Evolutionary conservation across 2,888 invertebrate genomes (phyloP), one percentile per base, ranked within the genome.

Genomic region (Drosophila neonasuta): DNA sequence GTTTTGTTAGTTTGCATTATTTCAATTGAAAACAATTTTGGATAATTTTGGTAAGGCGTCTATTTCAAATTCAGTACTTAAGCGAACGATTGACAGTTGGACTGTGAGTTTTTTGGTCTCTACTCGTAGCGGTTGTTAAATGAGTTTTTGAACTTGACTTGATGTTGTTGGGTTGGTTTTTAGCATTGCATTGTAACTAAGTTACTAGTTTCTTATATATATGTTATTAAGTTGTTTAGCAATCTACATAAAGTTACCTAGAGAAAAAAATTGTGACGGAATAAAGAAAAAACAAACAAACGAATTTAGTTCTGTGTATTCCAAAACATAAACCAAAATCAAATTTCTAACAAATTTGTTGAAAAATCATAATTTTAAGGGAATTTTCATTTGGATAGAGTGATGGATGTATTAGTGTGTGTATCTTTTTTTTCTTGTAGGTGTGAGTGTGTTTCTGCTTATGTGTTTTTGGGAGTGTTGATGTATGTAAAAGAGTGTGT

Each of bases 161-260:
- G 32, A 59, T 62, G 46, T 58, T 60, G 65, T 61, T 62, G 62
- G 58, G 61, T 69, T 74, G 74, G 59, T 73, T 62, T 66, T 57
- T 73, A 68, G 71, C 71, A 71, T 84, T 83, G 74, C 69, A 61
- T 77, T 52, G 83, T 71, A 76, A 81, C 83, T 84, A 86, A 74
- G 83, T 85, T 78, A 80, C 83, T 79, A 72, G 68, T 51, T 67
- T 67, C 69, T 79, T 81, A 77, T 72, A 70, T 60, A 55, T 74
- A 63, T 24, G 24, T 24, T 24, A 24, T 24, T 24, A 24, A 58
- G 46, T 58, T 41, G 63, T 68, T 78, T 86, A 89, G 89, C 88
- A 86, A 82, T 89, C 90, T 91, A 91, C 90, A 91, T 90, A 91
- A 91, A 91, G 91, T 91, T 89, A 88, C 90, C 91, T 91, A 91